Evolutionary conservation across 2,797 vertebrate species (phyloP).

Genomic region (Esox lucius): DNA sequence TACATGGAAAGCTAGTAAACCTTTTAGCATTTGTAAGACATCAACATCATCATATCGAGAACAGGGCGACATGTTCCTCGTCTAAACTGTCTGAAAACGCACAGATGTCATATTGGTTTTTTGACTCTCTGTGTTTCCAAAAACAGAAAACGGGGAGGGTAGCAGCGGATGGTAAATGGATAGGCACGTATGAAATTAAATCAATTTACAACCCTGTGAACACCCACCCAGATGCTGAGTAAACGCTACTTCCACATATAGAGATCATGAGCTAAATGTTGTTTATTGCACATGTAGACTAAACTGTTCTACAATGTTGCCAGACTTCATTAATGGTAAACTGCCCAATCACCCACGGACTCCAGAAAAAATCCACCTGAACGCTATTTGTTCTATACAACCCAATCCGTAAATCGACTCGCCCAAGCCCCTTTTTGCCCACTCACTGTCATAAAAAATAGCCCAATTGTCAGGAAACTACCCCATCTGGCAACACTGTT

Average conservation of each 20-base stretch:
- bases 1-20: constrained; percentile 74
- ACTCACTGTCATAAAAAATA: too few species aligned
- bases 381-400: too few species aligned
- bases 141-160: neutral
- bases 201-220: neutral
- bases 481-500: too few species aligned
- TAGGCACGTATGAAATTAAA: neutral
- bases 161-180: neutral
- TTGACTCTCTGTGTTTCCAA: neutral
- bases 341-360: too few species aligned
- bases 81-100: neutral
- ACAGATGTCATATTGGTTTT: neutral
- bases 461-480: too few species aligned
- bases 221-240: neutral
- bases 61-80: constrained; percentile 25
- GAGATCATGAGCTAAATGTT: neutral
- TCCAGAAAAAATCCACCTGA: too few species aligned
- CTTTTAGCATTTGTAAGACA: constrained; percentile 70
- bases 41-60: constrained; percentile 74
- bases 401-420: too few species aligned
- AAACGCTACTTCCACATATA: neutral
- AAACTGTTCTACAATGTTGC: neutral
- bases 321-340: too few species aligned
- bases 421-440: too few species aligned
- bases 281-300: neutral